Base-by-base conservation (phyloP, 2,888 invertebrate genomes). In the Cephus sareptanus region DNA sequence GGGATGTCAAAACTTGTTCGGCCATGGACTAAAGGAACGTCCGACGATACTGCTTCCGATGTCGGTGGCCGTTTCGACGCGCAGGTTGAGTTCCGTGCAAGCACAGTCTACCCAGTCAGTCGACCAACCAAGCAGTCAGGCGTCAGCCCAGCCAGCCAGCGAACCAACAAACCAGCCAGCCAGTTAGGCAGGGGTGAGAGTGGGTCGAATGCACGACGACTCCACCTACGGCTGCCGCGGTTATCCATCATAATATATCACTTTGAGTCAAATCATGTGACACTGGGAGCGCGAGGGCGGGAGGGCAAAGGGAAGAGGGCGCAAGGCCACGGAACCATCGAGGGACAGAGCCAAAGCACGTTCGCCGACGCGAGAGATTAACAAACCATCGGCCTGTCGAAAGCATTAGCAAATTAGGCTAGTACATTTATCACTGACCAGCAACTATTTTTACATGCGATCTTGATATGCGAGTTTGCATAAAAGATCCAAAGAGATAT, bases 181-280 rank as follows among this genome's bases (percentile, higher is more conserved):
- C 56, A 56, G 56, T 56, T 56, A 56, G 56, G 23, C 56, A 71
- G 33, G 71, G 71, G 71, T 31, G 71, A 71, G 71, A 71, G 71
- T 71, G 31, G 13, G 31, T 71, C 31, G 71, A 71, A 33, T 34
- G 71, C 31, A 31, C 71, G 71, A 31, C 31, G 34, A 33, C 71
- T 33, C 31, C 34, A 71, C 71, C 71, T 71, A 71, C 71, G 71
- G 71, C 56, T 69, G 34, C 69, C 79, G 74, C 79, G 80, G 78
- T 81, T 83, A 83, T 83, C 82, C 81, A 79, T 81, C 82, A 79
- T 80, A 79, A 83, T 82, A 80, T 77, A 83, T 82, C 80, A 81
- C 78, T 78, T 70, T 68, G 76, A 81, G 80, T 79, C 75, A 77
- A 80, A 79, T 77, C 75, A 73, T 76, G 77, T 31, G 75, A 68